Percentiles rank a stretch among this genome's conserved stretches.
Conservation (phyloP, 2,797 vertebrate species). For the Pseudotriccus pelzelni region DNA sequence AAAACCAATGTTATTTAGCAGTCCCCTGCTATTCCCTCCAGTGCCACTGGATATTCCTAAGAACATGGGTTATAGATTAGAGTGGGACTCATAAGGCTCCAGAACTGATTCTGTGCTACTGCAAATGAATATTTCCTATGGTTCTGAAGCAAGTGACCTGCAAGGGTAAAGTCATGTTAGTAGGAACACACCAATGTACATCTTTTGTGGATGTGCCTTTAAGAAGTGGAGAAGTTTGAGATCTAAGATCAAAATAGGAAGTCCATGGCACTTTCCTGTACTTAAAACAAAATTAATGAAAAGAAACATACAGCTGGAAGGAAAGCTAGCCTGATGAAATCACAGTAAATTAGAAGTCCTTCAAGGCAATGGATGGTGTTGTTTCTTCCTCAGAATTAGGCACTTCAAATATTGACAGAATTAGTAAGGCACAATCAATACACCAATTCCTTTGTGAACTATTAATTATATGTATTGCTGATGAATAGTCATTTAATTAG, state of each 20-base stretch:
- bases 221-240: background rate
- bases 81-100: background rate
- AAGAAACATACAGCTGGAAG: conserved; percentile 26
- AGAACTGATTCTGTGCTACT: background rate
- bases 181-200: background rate
- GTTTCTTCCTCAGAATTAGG: conserved; percentile 28
- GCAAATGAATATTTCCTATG: background rate
- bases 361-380: background rate
- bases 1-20: background rate
- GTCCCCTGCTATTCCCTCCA: background rate
- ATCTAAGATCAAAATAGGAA: conserved; percentile 25
- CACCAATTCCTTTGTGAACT: conserved; percentile 21
- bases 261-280: conserved; percentile 1
- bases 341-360: conserved; percentile 29
- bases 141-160: background rate
- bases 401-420: conserved; percentile 39
- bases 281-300: conserved; percentile 44
- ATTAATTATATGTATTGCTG: conserved; percentile 48
- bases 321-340: conserved; percentile 18
- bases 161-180: conserved; percentile 4
- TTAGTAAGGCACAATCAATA: conserved; percentile 41
- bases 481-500: conserved; percentile 41
- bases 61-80: background rate
- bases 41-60: background rate
- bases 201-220: background rate